These are phyloP conservation scores for Minunthozetes semirufus DNA, from an alignment of 2,888 invertebrate genomes.

Conservation along the genomic window DNA sequence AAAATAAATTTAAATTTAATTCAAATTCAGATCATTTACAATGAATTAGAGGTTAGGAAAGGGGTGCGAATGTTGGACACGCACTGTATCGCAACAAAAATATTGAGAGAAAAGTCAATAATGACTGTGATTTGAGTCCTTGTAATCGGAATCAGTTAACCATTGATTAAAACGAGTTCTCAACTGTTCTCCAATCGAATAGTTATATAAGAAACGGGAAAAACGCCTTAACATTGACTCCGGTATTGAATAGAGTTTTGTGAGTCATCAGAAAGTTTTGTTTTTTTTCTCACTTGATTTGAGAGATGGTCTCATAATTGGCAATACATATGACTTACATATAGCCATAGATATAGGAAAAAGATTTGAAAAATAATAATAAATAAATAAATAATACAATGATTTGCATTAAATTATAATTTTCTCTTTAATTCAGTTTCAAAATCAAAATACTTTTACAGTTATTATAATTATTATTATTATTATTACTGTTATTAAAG, in stretches of 20 bases:
- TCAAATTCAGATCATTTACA: too few relatives aligned
- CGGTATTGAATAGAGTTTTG: background rate
- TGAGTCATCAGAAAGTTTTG: background rate
- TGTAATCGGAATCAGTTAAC: conserved; percentile 19
- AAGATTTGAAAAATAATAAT: background rate
- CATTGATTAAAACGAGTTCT: conserved; percentile 18
- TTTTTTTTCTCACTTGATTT: background rate
- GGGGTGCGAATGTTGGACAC: background rate
- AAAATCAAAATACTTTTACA: conserved; percentile 12
- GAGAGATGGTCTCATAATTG: conserved; percentile 12
- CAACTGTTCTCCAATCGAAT: background rate
- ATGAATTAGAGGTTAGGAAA: background rate
- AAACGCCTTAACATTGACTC: conserved; percentile 25
- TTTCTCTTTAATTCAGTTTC: conserved; percentile 19
- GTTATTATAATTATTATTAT: conserved; percentile 10
- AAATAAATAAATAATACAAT: background rate
- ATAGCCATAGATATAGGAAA: background rate
- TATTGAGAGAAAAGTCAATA: background rate
- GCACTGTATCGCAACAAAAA: background rate
- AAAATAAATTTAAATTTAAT: background rate
- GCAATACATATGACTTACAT: too few relatives aligned
- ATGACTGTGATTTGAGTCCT: background rate
- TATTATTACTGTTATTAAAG: background rate
- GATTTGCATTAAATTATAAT: conserved; percentile 20
- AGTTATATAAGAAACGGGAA: conserved; percentile 4